Evolutionary conservation across 2,113 vertebrate genomes (phyloP), one percentile per base, ranked within the genome.

Genomic region (Tauraco erythrolophus): DNA sequence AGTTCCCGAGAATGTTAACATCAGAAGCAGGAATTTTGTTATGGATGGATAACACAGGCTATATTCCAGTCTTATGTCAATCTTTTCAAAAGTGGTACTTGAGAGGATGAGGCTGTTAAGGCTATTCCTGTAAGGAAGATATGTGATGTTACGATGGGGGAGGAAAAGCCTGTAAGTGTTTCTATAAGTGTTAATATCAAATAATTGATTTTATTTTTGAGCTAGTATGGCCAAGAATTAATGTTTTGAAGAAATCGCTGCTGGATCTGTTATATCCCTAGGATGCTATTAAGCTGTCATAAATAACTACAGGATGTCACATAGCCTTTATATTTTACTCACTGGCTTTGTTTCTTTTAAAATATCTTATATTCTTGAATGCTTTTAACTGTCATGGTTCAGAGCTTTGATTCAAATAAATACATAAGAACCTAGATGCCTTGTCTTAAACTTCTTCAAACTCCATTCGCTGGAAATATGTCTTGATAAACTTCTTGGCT

Each of bases 271-370:
- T 84, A 45, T 68, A 79, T 31, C 39, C 39, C 61, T 76, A 45
- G 72, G 84, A 92, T 41, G 61, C 45, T 71, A 56, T 85, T 93
- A 89, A 82, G 45, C 65, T 96, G 87, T 91, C 86, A 61, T 15
- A 79, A 61, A 33, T 82, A 93, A 85, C 53, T 85, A 72, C 6
- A n/a, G 66, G 23, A 62, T 90, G 74, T 83, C 61, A 61, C 7
- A 72, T 11, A 70, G 31, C 41, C 33, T 89, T 95, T 75, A 13
- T 53, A 65, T 93, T 92, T 94, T 83, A 89, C 53, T 35, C 53
- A 33, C 70, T 83, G 53, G 28, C 39, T 75, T 51, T 69, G 48
- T 1, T 8, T 28, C 51, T 66, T 86, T 19, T 57, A 66, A 21
- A 88, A 24, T 43, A 13, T 75, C 87, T 88, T 64, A 43, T 60